These are phyloP conservation scores for Gallinago nigripennis DNA, from an alignment of 2,797 vertebrate genomes.

Conservation along the genomic window DNA sequence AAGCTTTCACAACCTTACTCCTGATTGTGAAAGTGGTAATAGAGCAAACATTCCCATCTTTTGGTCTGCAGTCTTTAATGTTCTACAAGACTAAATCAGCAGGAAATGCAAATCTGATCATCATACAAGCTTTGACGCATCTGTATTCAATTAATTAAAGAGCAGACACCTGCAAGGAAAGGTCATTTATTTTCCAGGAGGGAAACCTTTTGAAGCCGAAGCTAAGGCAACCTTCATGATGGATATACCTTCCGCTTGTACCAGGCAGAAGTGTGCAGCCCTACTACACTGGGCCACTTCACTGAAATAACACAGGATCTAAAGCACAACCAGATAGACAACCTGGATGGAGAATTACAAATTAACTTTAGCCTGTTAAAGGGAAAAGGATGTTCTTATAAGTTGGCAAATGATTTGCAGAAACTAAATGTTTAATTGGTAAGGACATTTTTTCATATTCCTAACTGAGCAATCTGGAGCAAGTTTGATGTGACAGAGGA, in stretches of 20 bases:
- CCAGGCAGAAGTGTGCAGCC: background rate
- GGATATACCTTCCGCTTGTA: background rate
- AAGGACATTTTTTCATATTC: background rate
- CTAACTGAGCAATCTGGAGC: background rate
- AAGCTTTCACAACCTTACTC: background rate
- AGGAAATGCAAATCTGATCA: conserved; percentile 31
- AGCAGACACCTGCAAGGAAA: conserved; percentile 21
- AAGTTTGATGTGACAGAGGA: background rate
- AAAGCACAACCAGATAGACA: background rate
- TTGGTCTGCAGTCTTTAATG: background rate
- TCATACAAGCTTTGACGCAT: conserved; percentile 1
- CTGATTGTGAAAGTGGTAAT: background rate
- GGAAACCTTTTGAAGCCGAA: background rate
- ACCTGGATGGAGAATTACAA: background rate
- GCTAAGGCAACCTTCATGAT: background rate
- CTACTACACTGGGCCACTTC: background rate
- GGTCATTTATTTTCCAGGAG: conserved; percentile 13
- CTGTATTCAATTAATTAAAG: conserved; percentile 28
- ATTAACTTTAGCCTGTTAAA: background rate
- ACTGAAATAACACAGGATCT: background rate
- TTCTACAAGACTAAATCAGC: conserved; percentile 9
- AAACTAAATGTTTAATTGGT: background rate
- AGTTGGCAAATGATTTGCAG: conserved; percentile 5
- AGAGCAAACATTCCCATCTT: conserved; percentile 1
- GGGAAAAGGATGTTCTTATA: background rate